Conservation (phyloP, 2,797 vertebrate species). For the Eremophila alpestris region DNA sequence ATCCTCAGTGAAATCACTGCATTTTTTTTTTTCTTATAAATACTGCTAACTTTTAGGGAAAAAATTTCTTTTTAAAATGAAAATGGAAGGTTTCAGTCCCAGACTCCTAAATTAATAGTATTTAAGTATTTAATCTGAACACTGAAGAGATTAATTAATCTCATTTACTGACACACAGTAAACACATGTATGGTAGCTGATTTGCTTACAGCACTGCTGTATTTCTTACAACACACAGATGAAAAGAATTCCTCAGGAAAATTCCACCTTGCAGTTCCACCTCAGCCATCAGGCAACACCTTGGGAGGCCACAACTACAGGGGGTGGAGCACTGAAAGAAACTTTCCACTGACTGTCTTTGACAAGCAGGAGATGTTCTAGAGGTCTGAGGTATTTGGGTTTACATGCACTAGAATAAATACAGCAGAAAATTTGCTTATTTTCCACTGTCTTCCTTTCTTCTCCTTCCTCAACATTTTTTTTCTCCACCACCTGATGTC, state of each 20-base stretch:
- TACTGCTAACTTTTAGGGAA: background rate
- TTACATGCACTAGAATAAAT: background rate
- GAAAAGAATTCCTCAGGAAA: background rate
- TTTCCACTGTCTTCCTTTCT: background rate
- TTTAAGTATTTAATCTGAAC: background rate
- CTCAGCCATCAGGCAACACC: background rate
- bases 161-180: background rate
- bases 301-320: background rate
- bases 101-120: background rate
- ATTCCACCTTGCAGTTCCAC: background rate
- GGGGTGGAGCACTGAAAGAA: background rate
- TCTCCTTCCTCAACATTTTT: background rate
- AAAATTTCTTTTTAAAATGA: background rate
- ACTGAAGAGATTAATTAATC: background rate
- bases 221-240: background rate
- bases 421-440: background rate
- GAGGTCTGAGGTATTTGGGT: background rate
- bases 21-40: background rate
- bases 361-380: fast-evolving
- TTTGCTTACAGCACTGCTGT: background rate
- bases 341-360: background rate
- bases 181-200: background rate
- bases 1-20: fast-evolving
- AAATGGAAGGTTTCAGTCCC: background rate
- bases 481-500: background rate